Evolutionary conservation across 2,888 invertebrate species (phyloP).

Genomic region (Theodoxus fluviatilis): DNA sequence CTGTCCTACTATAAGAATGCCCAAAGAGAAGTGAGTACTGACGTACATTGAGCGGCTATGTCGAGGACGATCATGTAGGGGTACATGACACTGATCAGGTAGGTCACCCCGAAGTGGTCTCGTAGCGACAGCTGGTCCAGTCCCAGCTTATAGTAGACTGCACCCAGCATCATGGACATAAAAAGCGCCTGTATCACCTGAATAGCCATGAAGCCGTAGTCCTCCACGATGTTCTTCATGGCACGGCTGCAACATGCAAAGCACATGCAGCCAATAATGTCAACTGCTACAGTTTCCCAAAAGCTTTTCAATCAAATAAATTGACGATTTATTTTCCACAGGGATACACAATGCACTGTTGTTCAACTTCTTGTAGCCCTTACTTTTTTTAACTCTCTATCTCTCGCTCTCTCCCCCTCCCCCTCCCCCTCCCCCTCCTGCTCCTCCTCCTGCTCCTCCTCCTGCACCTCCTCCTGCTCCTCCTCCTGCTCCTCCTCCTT

Average conservation of each 20-base stretch:
- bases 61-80: slow-evolving; percentile 58
- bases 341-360: no score
- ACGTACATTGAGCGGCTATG: slow-evolving; percentile 53
- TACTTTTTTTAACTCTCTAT: no score
- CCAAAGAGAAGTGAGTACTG: slow-evolving; percentile 27
- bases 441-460: neutral
- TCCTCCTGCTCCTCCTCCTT: no score
- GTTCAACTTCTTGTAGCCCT: no score
- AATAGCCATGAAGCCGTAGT: slow-evolving; percentile 49
- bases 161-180: slow-evolving; percentile 55
- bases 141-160: slow-evolving; percentile 48
- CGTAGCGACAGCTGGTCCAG: slow-evolving; percentile 45
- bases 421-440: neutral
- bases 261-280: neutral
- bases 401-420: no score
- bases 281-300: neutral
- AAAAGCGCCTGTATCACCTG: slow-evolving; percentile 50
- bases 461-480: neutral
- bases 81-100: slow-evolving; percentile 53
- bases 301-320: no score
- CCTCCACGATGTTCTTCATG: slow-evolving; percentile 48
- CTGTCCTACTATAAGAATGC: no score
- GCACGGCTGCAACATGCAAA: slow-evolving; percentile 50
- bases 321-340: no score
- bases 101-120: slow-evolving; percentile 56